A percentile compares a stretch with the other conserved stretches of the same genome.
These are phyloP conservation scores for Sprattus sprattus DNA, from an alignment of 2,113 vertebrate species.

Conservation along the genomic window DNA sequence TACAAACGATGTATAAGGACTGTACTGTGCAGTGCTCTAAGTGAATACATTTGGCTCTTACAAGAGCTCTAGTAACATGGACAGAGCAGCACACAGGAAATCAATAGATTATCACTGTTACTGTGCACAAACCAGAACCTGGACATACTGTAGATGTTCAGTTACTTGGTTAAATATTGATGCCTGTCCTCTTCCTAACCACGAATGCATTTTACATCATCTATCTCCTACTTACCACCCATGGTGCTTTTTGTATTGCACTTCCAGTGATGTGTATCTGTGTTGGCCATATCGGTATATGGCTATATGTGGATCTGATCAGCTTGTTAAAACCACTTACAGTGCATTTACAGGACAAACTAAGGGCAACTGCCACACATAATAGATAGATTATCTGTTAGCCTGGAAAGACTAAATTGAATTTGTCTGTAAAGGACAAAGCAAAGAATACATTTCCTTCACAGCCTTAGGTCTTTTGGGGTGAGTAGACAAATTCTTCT, in stretches of 20 bases:
- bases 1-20: not conserved
- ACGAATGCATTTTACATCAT: not conserved
- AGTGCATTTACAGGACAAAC: not conserved
- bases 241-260: not conserved
- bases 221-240: not conserved
- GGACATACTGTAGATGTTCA: not conserved
- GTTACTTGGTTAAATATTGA: slow-evolving; percentile 7
- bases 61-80: not conserved
- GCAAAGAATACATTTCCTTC: too few relatives aligned
- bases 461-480: too few relatives aligned
- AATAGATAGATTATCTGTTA: not conserved
- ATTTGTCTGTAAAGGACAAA: too few relatives aligned
- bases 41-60: not conserved
- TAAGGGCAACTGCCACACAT: not conserved
- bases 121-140: not conserved
- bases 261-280: not conserved
- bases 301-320: not conserved
- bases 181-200: not conserved
- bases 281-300: not conserved
- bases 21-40: not conserved
- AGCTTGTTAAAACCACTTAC: not conserved
- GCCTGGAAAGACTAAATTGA: too few relatives aligned
- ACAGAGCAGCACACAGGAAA: not conserved
- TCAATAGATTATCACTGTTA: slow-evolving; percentile 3
- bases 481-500: too few relatives aligned